Base-by-base conservation (phyloP, 1,140 invertebrate species). In the Drosophila chauvacae region DNA sequence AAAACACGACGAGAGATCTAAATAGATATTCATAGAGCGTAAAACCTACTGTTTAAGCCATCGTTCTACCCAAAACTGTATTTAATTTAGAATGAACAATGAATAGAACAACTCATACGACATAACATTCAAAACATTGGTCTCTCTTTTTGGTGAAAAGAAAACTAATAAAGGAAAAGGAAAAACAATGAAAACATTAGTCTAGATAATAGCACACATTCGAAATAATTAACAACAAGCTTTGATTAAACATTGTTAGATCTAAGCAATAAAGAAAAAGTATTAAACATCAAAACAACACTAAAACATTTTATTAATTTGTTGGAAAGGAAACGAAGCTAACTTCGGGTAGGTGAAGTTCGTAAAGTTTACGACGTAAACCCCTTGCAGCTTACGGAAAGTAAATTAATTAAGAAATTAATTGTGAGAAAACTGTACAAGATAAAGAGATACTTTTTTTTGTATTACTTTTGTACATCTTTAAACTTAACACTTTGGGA, bases 21-120 rank as follows among this genome's bases (percentile, higher is more conserved):
- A 42, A n/a, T 10, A 41, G 53, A 51, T 51, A 78, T 14, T 76
- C 30, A 65, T 58, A 71, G 56, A 10, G 53, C 63, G 37, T 35
- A 88, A 81, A 51, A 81, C 56, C 48, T 39, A 86, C 75, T 50
- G 66, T 83, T 47, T 88, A 83, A 30, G 78, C 75, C 74, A 61
- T 39, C 78, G 80, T 51, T 80, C 84, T 50, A 80, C 76, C 48
- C 84, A 23, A 72, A 55, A 59, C 28, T 72, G 53, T 72, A 72
- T 72, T 71, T 72, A 71, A 72, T 50, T 60, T 71, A 72, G 45
- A 71, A 48, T 5, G 45, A 23, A 30, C 66, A 66, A 72, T 39
- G 20, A 42, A 58, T 72, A 72, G 66, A 51, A 51, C 59, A 72
- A 72, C 66, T 59, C 69, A 59, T 59, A 48, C 65, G 42, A 23